Conservation (phyloP, 1,140 invertebrate genomes). For the Gonatopus flavifemur region DNA sequence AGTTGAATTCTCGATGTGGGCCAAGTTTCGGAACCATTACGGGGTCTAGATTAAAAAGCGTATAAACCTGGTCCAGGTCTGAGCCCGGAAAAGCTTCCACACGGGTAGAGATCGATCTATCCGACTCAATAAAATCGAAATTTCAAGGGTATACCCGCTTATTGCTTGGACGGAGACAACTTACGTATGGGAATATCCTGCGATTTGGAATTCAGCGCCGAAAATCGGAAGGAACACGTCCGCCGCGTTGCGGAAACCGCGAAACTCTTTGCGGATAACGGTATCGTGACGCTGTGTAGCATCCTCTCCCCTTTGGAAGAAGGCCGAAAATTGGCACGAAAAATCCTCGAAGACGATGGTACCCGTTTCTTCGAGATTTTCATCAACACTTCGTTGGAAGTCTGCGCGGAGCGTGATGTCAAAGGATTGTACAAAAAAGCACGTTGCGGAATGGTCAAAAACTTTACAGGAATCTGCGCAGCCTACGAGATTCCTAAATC, state of each 20-base stretch:
- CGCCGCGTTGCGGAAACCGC: slow-evolving; percentile 93
- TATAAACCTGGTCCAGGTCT: too few relatives aligned
- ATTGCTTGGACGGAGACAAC: slow-evolving; percentile 97
- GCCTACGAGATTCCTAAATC: slow-evolving; percentile 87
- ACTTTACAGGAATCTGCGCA: slow-evolving; percentile 95
- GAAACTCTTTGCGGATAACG: slow-evolving; percentile 95
- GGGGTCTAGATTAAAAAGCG: too few relatives aligned
- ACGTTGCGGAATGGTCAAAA: slow-evolving; percentile 87
- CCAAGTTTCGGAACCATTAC: too few relatives aligned
- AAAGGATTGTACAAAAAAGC: slow-evolving; percentile 99
- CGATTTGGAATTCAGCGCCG: slow-evolving; percentile 88
- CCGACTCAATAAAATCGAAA: too few relatives aligned
- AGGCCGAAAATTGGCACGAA: slow-evolving; percentile 82
- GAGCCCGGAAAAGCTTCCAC: too few relatives aligned
- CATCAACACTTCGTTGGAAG: slow-evolving; percentile 88
- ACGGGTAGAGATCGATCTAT: too few relatives aligned
- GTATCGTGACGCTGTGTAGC: slow-evolving; percentile 89
- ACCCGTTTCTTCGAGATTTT: slow-evolving; percentile 94
- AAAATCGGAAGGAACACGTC: slow-evolving; percentile 97
- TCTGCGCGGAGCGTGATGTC: slow-evolving; percentile 92
- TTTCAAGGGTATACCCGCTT: slow-evolving; percentile 65
- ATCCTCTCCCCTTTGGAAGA: slow-evolving; percentile 96
- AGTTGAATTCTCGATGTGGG: too few relatives aligned
- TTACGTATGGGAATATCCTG: slow-evolving; percentile 92
- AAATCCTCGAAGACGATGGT: slow-evolving; percentile 81